Conservation (phyloP, 2,888 invertebrate genomes). For the Leptopilina myrica region DNA sequence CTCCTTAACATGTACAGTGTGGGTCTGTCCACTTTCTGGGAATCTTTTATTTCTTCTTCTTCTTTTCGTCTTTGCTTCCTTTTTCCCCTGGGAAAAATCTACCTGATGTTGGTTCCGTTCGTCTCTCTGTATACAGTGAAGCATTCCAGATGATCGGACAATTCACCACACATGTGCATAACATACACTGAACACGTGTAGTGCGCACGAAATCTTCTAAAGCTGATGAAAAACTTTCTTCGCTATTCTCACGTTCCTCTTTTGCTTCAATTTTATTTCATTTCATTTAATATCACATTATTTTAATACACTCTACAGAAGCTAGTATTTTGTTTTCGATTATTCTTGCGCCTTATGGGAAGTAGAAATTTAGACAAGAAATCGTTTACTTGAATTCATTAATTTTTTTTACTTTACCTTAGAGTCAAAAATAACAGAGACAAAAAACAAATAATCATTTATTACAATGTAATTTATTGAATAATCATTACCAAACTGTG, state of each 20-base stretch:
- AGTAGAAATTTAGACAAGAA: too few species aligned
- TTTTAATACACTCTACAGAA: too few species aligned
- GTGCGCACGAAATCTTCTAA: constrained; percentile 41
- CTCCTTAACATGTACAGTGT: neutral
- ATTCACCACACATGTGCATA: constrained; percentile 46
- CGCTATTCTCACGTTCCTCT: constrained; percentile 46
- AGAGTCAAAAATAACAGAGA: too few species aligned
- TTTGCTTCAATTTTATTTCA: constrained; percentile 44
- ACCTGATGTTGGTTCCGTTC: constrained; percentile 52
- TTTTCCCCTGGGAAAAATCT: constrained; percentile 45
- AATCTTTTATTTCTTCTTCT: constrained; percentile 4
- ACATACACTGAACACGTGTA: constrained; percentile 54
- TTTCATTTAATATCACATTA: too few species aligned
- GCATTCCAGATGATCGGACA: constrained; percentile 37
- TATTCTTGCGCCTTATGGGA: too few species aligned
- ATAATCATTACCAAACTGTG: too few species aligned
- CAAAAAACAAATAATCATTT: too few species aligned
- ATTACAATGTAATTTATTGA: too few species aligned
- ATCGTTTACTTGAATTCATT: too few species aligned
- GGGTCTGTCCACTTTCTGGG: constrained; percentile 31
- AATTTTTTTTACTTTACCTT: too few species aligned
- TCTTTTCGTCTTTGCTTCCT: constrained; percentile 16
- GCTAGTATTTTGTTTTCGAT: too few species aligned
- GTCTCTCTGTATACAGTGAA: constrained; percentile 35
- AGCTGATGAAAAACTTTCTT: neutral